Percentiles rank a stretch among this genome's conserved stretches.
Conservation (phyloP, 2,888 invertebrate genomes). For the Ichneumoninae sp. region DNA sequence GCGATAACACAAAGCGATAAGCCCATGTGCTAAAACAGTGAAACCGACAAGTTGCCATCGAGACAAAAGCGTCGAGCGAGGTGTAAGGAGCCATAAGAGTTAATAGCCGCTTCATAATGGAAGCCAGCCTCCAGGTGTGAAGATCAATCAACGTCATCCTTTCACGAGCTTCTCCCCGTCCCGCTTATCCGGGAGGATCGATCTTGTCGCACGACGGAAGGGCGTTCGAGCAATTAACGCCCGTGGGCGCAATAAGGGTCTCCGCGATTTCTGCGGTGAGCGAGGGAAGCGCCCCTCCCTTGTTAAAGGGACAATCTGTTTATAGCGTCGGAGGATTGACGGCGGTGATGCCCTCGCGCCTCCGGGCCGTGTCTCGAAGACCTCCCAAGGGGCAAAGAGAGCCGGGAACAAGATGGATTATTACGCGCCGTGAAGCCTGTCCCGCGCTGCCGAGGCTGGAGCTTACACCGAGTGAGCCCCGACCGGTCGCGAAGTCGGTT, state of each 20-base stretch:
- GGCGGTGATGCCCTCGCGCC: not conserved
- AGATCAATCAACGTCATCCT: slow-evolving; percentile 8
- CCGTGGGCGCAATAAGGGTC: slow-evolving; percentile 3
- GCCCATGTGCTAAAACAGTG: not conserved
- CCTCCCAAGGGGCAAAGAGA: not conserved
- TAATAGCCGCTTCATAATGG: not conserved
- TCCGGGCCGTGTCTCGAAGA: not conserved
- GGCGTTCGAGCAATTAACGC: slow-evolving; percentile 35
- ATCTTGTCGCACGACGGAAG: slow-evolving; percentile 22
- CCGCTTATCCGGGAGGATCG: slow-evolving; percentile 20
- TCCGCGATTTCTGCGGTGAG: slow-evolving; percentile 19
- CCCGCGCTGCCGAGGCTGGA: not conserved
- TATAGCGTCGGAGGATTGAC: slow-evolving; percentile 1
- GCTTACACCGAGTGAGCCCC: not conserved
- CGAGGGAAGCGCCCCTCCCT: slow-evolving; percentile 10
- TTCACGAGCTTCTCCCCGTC: not conserved
- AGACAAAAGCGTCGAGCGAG: not conserved
- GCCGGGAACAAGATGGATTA: slow-evolving; percentile 39
- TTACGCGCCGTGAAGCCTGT: slow-evolving; percentile 18
- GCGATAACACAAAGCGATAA: not conserved
- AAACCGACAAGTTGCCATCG: not conserved
- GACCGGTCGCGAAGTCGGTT: not conserved
- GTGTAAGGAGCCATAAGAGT: not conserved
- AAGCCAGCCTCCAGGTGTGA: not conserved
- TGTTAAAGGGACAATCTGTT: slow-evolving; percentile 30